Evolutionary conservation across 1,140 invertebrate species (phyloP).

Genomic region (Lethocerus indicus): DNA sequence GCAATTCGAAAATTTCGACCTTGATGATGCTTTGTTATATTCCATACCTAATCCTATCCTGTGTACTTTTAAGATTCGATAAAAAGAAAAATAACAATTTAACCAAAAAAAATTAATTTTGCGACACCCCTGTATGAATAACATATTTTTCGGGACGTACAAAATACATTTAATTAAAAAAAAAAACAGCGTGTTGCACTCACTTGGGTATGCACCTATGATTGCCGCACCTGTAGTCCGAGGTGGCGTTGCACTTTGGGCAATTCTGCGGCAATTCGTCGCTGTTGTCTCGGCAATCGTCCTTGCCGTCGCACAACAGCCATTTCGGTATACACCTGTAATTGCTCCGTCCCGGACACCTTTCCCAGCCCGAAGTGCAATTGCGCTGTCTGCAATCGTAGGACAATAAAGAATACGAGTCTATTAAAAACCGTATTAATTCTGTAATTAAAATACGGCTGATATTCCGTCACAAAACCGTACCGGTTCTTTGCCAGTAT

Average conservation of each 20-base stretch:
- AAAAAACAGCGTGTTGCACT: constrained; percentile 18
- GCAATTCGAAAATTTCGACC: no score
- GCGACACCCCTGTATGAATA: neutral
- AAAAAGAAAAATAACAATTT: no score
- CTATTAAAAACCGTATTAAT: no score
- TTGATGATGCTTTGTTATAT: no score
- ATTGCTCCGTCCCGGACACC: constrained; percentile 75
- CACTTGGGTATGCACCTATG: constrained; percentile 78
- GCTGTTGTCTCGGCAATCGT: constrained; percentile 76
- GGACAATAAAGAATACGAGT: neutral
- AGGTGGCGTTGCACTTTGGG: constrained; percentile 66
- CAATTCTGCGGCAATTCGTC: constrained; percentile 81
- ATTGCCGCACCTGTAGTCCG: constrained; percentile 86
- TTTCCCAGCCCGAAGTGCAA: constrained; percentile 80
- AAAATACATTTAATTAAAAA: neutral
- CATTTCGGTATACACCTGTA: constrained; percentile 89
- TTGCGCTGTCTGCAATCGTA: constrained; percentile 43
- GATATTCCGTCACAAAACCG: no score
- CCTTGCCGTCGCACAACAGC: constrained; percentile 90
- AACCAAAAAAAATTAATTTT: no score
- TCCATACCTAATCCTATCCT: no score
- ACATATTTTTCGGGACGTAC: neutral
- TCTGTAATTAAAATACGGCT: no score
- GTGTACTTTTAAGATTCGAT: no score
- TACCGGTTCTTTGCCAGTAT: no score